phyloP scores from a whole-genome alignment of 1,140 invertebrate genomes.

The Lepidostoma basale region DNA sequence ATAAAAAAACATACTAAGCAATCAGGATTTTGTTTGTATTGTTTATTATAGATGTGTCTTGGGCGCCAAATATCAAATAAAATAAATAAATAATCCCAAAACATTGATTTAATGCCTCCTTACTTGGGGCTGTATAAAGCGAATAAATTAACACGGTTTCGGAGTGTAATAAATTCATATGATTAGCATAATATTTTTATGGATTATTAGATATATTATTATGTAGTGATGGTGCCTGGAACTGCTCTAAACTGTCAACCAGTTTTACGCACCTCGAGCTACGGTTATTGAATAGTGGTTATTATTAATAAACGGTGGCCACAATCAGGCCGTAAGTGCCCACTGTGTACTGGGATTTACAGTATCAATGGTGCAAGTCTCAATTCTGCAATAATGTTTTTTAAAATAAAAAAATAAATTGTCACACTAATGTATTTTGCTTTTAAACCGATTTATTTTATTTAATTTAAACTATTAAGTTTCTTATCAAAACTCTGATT shows the following conservation, averaged over 20 bases:
- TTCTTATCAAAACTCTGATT: no score
- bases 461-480: no score
- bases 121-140: no score
- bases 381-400: no score
- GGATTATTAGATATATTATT: not conserved
- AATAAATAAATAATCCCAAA: no score
- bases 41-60: no score
- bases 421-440: no score
- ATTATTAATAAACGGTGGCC: conserved; percentile 9
- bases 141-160: not conserved
- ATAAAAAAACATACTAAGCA: not conserved
- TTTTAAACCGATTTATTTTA: no score
- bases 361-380: not conserved
- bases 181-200: not conserved
- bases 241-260: conserved; percentile 10
- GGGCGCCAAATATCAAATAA: no score
- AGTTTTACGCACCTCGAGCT: conserved; percentile 1
- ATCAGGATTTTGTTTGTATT: no score
- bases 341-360: not conserved
- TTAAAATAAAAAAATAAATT: no score
- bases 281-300: conserved; percentile 23
- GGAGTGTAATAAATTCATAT: not conserved
- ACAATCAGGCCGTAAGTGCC: conserved; percentile 8
- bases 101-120: no score
- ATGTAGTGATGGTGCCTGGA: not conserved